Evolutionary conservation across 2,888 invertebrate genomes (phyloP), one percentile per base, ranked within the genome.

Genomic region (Steinernema hermaphroditum): DNA sequence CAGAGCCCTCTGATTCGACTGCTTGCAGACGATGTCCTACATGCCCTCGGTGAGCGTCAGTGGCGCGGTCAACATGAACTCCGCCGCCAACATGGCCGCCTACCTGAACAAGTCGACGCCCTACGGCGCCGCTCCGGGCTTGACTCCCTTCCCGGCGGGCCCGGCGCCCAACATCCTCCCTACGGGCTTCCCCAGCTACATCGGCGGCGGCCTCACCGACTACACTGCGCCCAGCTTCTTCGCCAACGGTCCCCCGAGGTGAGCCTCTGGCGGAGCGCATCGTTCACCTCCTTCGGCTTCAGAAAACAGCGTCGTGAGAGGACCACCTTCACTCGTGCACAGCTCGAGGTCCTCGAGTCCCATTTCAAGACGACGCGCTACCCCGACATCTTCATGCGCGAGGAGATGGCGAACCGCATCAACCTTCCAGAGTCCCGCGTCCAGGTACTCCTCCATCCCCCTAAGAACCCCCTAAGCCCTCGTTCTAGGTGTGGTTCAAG

Each of bases 371-470:
- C 76, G 24, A 80, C 79, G 9, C 81, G 82, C 14, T 83, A 83
- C 72, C 83, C 83, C 6, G 83, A 83, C 72, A 81, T 81, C 8
- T 82, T 80, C 75, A 79, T 80, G 22, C 74, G 83, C 2, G 83
- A 83, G 69, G 74, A 78, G 32, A 77, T 83, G 19, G 83, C 83
- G 9, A 79, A 79, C 19, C 78, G 80, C 68, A 81, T 83, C 27
- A 76, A 80, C 46, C 73, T 83, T 22, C 81, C 82, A 44, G 83
- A 83, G 57, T 76, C 78, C 41, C 70, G 83, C 54, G 80, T 83
- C 70, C 83, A 83, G 76, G 82, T 82, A 72, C n/a, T n/a, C n/a
- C n/a, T n/a, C n/a, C n/a, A n/a, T 69, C 44, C 41, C 43, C 4
- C 22, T 69, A 69, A 50, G 41, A 12, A 69, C 27, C 9, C 29